A percentile compares a stretch with the other conserved stretches of the same genome.
These are phyloP conservation scores for Rhagologus leucostigma DNA, from an alignment of 2,113 vertebrate species.

Conservation along the genomic window DNA sequence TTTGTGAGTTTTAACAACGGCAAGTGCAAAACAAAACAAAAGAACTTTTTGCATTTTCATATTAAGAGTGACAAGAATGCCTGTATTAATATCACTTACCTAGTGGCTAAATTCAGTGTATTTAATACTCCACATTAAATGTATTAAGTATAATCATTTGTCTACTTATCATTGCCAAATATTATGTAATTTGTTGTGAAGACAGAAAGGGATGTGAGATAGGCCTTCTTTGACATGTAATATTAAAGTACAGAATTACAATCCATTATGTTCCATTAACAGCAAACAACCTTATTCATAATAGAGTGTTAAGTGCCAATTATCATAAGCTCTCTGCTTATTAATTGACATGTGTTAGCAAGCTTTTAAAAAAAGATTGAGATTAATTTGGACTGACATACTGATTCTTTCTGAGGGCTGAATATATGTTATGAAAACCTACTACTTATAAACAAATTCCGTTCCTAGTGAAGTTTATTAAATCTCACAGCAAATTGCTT, in stretches of 20 bases:
- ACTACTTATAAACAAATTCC: neutral
- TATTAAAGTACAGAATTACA: neutral
- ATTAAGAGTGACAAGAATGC: neutral
- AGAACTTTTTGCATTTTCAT: neutral
- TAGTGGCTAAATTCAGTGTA: neutral
- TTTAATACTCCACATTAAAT: neutral
- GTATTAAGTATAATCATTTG: neutral
- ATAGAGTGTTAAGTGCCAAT: neutral
- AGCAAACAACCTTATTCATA: neutral
- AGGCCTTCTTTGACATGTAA: neutral
- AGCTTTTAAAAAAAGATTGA: neutral
- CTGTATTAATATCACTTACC: neutral
- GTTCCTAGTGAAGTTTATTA: neutral
- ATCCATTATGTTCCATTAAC: neutral
- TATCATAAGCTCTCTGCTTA: neutral
- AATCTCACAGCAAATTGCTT: neutral
- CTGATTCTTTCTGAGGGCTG: neutral
- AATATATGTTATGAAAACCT: neutral
- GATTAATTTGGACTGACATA: neutral
- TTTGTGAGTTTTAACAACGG: neutral
- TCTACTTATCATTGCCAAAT: neutral
- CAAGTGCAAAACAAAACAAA: neutral
- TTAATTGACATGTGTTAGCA: slow-evolving; percentile 19
- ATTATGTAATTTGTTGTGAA: neutral
- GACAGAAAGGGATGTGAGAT: neutral